A percentile compares a stretch with the other conserved stretches of the same genome.
Evolutionary conservation across 1,140 invertebrate genomes (phyloP).

Genomic region (Drosophila murphyi): DNA sequence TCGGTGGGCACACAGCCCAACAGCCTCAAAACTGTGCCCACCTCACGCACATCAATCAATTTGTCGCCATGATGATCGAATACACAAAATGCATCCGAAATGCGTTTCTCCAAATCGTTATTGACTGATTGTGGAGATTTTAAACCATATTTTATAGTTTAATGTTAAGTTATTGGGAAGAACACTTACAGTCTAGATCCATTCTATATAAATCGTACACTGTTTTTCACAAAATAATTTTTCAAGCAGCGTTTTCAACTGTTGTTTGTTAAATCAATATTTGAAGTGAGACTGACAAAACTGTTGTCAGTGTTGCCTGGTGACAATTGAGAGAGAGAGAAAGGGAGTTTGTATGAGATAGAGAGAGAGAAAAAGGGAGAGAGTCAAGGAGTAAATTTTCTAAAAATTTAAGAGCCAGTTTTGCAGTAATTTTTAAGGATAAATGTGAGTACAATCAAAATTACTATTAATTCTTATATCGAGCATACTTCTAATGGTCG

Average conservation of each 20-base stretch:
- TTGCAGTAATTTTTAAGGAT: too few species aligned
- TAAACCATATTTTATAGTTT: neutral
- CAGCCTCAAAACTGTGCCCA: conserved; percentile 93
- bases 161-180: neutral
- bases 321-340: neutral
- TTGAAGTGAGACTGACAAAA: conserved; percentile 7
- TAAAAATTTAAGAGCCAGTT: too few species aligned
- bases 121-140: conserved; percentile 68
- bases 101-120: conserved; percentile 90
- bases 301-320: conserved; percentile 31
- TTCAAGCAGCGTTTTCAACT: neutral
- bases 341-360: too few species aligned
- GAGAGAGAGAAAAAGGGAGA: neutral
- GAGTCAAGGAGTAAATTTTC: neutral
- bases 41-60: conserved; percentile 94
- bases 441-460: too few species aligned
- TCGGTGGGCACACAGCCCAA: conserved; percentile 93
- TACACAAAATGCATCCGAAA: conserved; percentile 94
- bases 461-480: too few species aligned
- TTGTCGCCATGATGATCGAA: conserved; percentile 95
- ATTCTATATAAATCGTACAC: neutral
- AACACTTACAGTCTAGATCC: conserved; percentile 53
- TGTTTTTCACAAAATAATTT: neutral
- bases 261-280: conserved; percentile 32
- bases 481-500: too few species aligned